phyloP scores from a whole-genome alignment of 2,888 invertebrate genomes.

The Tricholauxania praeusta region DNA sequence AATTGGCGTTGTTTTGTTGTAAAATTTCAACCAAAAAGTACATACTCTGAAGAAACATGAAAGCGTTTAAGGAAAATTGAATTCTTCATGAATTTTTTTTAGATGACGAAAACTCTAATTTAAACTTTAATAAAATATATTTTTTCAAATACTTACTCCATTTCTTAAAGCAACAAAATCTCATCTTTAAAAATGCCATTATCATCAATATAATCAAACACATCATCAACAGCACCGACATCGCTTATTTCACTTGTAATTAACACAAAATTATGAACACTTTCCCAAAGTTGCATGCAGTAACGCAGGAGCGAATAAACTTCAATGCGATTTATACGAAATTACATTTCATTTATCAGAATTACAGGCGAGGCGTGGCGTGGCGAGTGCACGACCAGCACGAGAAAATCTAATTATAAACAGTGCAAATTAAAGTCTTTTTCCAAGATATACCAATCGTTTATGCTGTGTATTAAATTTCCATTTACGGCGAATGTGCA shows the following conservation, averaged over 20 bases:
- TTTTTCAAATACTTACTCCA: background rate
- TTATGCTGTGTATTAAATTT: conserved; percentile 5
- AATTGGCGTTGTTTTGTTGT: too few relatives aligned
- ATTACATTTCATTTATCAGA: conserved; percentile 6
- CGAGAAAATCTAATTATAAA: conserved; percentile 22
- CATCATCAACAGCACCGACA: background rate
- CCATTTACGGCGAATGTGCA: background rate
- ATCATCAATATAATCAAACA: background rate
- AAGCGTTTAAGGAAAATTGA: too few relatives aligned
- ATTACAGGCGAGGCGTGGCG: background rate
- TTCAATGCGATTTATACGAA: conserved; percentile 2
- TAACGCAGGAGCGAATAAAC: background rate
- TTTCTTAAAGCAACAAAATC: background rate
- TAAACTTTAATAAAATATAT: background rate
- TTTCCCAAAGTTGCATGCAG: conserved; percentile 2
- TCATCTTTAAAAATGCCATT: background rate
- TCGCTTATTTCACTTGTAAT: background rate
- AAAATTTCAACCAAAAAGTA: too few relatives aligned
- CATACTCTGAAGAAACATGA: too few relatives aligned
- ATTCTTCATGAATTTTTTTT: too few relatives aligned
- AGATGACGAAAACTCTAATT: too few relatives aligned
- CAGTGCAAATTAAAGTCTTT: conserved; percentile 15
- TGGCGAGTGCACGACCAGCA: background rate
- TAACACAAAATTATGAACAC: conserved; percentile 8
- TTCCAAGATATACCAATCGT: background rate